Evolutionary conservation across 1,140 invertebrate genomes (phyloP), one percentile per base, ranked within the genome.

Genomic region (Tetraneura akinire): DNA sequence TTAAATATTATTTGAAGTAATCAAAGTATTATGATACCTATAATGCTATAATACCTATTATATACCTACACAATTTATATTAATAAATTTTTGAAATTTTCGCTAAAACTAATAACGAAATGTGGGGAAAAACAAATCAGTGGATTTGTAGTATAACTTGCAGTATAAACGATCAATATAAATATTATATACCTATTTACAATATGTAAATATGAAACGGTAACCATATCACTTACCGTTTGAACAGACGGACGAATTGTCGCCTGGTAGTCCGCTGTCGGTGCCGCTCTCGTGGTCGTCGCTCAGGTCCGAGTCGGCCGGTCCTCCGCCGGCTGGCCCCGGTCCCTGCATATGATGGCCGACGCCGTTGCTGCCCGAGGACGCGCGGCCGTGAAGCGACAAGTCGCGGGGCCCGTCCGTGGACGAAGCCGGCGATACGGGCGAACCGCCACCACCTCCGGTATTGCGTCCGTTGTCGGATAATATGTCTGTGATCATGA

Each of bases 401-500:
- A 84, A 81, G 66, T 85, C 84, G 21, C 83, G 76, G 9, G 84
- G 83, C 6, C 83, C 81, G 57, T 83, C 81, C 32, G 81, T 57
- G 49, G 81, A 80, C 57, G 82, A 81, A 9, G 83, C 81, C 3
- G 84, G 84, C 23, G 83, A 83, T 6, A 84, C 82, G 8, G 84
- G 82, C 55, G 81, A 82, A 16, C 81, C 32, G n/a, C 68, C 64
- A 1, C 81, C 82, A 37, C 81, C 80, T 6, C 42, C 45, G 66
- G 26, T 70, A 9, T 71, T 49, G 37, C 74, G 74, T 0, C 74
- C 74, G 62, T 82, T 83, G 10, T 81, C 82, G 3, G 83, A 82
- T 45, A 85, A 73, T 64, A 85, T 85, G 82, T 85, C 85, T 4
- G 85, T 85, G 80, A 85, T 85, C 85, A 85, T 85, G 82, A 85